phyloP scores from a whole-genome alignment of 2,797 vertebrate genomes.

The Sphenopsis melanotis region DNA sequence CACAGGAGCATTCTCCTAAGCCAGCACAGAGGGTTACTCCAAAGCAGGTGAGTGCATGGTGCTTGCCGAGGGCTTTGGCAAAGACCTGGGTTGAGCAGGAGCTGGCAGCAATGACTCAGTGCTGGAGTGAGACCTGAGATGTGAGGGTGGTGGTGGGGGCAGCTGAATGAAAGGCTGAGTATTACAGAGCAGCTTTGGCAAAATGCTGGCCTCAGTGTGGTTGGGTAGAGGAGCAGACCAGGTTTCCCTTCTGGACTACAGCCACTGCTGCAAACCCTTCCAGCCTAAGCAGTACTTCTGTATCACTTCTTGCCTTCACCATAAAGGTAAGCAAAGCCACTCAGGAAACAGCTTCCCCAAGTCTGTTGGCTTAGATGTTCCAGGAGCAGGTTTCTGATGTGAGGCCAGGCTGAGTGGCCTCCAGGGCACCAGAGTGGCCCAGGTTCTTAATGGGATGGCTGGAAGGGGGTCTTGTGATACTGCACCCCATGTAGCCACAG shows the following conservation, averaged over 20 bases:
- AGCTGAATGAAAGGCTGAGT: neutral
- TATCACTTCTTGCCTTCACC: neutral
- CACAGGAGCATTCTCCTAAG: neutral
- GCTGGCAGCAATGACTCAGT: neutral
- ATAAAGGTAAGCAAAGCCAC: neutral
- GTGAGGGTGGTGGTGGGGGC: neutral
- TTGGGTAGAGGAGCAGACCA: neutral
- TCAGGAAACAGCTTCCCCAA: neutral
- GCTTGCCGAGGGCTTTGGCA: neutral
- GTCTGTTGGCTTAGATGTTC: neutral
- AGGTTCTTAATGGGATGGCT: neutral
- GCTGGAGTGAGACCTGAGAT: neutral
- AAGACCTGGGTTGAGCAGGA: neutral
- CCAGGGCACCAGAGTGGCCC: neutral
- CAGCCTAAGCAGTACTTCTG: rapidly evolving
- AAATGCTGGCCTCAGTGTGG: neutral
- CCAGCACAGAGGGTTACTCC: neutral
- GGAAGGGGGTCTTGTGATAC: neutral
- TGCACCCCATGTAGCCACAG: neutral
- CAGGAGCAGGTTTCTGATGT: neutral
- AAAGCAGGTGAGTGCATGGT: neutral
- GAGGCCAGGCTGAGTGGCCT: neutral
- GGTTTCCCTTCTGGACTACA: neutral
- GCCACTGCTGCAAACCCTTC: neutral
- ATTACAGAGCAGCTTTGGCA: neutral